These are phyloP conservation scores for Epizoanthus rinbou DNA, from an alignment of 92 coral and sea anemone genomes.

Conservation along the genomic window DNA sequence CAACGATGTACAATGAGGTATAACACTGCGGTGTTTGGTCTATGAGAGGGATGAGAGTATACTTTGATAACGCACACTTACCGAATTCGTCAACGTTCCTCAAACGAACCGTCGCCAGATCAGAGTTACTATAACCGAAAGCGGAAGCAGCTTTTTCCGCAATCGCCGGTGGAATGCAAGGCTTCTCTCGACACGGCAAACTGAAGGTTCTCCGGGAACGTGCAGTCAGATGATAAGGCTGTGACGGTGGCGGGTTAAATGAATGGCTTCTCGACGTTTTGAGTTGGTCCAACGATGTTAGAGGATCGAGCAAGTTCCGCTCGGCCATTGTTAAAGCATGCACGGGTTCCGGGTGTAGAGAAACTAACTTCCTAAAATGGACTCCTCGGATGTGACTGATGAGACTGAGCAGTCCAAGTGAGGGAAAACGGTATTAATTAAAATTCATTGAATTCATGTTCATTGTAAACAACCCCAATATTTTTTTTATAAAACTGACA, in stretches of 20 bases:
- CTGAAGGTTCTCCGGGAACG: conserved; percentile 40
- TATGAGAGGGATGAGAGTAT: no score
- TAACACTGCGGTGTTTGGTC: no score
- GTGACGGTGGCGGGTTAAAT: conserved; percentile 32
- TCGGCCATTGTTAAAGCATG: conserved; percentile 17
- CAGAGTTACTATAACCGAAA: not conserved
- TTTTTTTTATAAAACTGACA: not conserved
- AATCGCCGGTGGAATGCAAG: conserved; percentile 6
- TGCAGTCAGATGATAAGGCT: conserved; percentile 4
- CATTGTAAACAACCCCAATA: not conserved
- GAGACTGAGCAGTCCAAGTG: not conserved
- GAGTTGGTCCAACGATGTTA: conserved; percentile 1
- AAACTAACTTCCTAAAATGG: not conserved
- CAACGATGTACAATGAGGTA: no score
- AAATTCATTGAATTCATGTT: not conserved
- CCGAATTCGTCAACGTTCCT: not conserved
- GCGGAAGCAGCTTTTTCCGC: not conserved
- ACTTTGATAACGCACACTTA: not conserved
- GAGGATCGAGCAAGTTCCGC: conserved; percentile 7
- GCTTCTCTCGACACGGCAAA: conserved; percentile 46
- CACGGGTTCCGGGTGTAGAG: not conserved
- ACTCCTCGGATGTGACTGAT: not conserved
- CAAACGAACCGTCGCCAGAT: not conserved
- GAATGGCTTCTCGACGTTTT: conserved; percentile 29
- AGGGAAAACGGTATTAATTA: not conserved